Evolutionary conservation across 1,140 invertebrate genomes (phyloP).

Genomic region (Ips typographus): DNA sequence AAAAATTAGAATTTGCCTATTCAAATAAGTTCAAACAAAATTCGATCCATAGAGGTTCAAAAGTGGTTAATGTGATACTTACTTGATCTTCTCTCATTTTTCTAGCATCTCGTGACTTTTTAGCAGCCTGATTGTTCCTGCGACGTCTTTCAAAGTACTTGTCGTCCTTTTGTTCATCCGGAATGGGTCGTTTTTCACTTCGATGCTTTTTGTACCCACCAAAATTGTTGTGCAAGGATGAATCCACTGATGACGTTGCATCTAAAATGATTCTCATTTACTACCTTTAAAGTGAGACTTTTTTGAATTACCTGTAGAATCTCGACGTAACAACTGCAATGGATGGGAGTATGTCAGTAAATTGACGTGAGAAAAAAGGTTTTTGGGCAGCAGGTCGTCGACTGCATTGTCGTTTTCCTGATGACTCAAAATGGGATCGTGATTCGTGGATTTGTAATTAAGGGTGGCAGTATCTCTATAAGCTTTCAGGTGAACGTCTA

Average conservation of each 20-base stretch:
- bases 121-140: slow-evolving; percentile 88
- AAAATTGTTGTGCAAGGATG: slow-evolving; percentile 1
- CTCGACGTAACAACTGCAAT: slow-evolving; percentile 6
- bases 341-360: slow-evolving; percentile 6
- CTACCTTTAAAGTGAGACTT: background rate
- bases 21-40: too few relatives aligned
- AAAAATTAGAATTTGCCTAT: background rate
- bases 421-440: background rate
- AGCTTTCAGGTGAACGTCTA: slow-evolving; percentile 11
- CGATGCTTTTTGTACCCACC: slow-evolving; percentile 58
- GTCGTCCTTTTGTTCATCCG: slow-evolving; percentile 82
- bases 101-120: slow-evolving; percentile 84
- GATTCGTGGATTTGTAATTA: background rate
- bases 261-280: background rate
- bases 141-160: slow-evolving; percentile 86
- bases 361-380: slow-evolving; percentile 9
- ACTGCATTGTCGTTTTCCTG: slow-evolving; percentile 1
- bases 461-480: slow-evolving; percentile 4
- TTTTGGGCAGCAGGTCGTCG: slow-evolving; percentile 7
- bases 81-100: slow-evolving; percentile 84
- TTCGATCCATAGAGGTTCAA: background rate
- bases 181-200: slow-evolving; percentile 85
- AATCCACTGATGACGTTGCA: background rate
- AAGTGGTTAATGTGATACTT: slow-evolving; percentile 18
- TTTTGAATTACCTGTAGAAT: background rate